Evolutionary conservation across 2,797 vertebrate species (phyloP), one percentile per base, ranked within the genome.

Genomic region (Halcyon badia): DNA sequence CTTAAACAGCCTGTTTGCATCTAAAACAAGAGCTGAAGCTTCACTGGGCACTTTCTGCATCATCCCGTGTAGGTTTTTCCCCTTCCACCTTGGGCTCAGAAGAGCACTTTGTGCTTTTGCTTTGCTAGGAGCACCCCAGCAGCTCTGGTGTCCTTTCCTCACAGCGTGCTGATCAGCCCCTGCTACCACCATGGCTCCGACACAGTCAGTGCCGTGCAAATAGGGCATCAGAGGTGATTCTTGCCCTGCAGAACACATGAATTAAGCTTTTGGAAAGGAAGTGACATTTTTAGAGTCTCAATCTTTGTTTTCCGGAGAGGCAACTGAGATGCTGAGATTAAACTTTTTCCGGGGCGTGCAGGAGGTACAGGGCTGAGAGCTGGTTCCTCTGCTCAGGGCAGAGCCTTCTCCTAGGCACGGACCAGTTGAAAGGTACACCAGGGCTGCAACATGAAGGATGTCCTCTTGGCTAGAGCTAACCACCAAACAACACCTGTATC

Each of bases 141-240:
- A 78, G 51, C 37, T 57, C 11, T 5, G 57, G 39, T 6, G 3
- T 30, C n/a, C 30, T 61, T 30, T 1, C 11, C 57, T 68, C 65
- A 41, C 7, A 3, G 48, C 1, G 2, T 87, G 83, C 60, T 2
- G 33, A 70, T 64, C 69, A 87, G 31, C 28, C 73, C 17, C 6
- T 6, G 60, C n/a, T 46, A 56, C 14, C 51, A 1, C 0, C 2
- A 8, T 0, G 8, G 70, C 75, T 48, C 41, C 1, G 1, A 8
- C 3, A 2, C 42, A 42, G 44, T 7, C 58, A n/a, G 42, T 1
- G 1, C 26, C 1, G 6, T 15, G 37, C 44, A 44, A 42, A 41
- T 1, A 25, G 33, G 17, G 24, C 7, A 14, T 49, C 3, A 4
- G 73, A 64, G 57, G 33, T 1, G 51, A 9, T 14, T 44, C 61